phyloP scores from a whole-genome alignment of 2,797 vertebrate species.

The Onychomys leucogaster region DNA sequence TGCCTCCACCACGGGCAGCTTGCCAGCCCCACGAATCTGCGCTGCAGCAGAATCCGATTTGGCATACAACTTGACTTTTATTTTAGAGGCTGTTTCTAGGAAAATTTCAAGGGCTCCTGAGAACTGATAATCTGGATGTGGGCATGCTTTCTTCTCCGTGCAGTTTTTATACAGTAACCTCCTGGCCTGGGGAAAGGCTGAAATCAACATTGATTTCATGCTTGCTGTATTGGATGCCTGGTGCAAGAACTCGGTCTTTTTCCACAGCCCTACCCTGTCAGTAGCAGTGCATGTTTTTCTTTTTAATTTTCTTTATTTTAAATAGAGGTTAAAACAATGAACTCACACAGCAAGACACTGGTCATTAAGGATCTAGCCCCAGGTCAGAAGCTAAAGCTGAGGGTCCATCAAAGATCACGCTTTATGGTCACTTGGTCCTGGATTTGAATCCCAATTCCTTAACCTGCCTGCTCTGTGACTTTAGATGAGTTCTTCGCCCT shows the following conservation, averaged over 20 bases:
- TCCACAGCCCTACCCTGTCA: neutral
- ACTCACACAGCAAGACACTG: neutral
- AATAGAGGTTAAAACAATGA: neutral
- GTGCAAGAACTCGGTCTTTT: neutral
- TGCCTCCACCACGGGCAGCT: neutral
- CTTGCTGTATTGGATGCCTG: neutral
- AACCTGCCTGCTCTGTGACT: neutral
- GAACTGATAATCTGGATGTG: neutral
- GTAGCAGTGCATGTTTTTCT: neutral
- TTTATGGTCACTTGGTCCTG: neutral
- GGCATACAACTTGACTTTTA: slow-evolving; percentile 12
- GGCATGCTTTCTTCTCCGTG: neutral
- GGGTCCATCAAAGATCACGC: no score
- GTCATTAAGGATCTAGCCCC: neutral
- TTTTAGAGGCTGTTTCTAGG: slow-evolving; percentile 56
- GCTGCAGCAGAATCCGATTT: slow-evolving; percentile 9
- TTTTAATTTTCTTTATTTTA: neutral
- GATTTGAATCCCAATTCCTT: neutral
- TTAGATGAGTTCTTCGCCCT: neutral
- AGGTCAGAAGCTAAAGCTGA: neutral
- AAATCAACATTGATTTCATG: neutral
- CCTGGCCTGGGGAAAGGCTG: neutral
- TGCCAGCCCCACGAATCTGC: neutral
- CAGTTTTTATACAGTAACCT: neutral
- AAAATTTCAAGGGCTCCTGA: slow-evolving; percentile 50